Conservation (phyloP, 2,888 invertebrate genomes). For the Dolichomitus sp. region DNA sequence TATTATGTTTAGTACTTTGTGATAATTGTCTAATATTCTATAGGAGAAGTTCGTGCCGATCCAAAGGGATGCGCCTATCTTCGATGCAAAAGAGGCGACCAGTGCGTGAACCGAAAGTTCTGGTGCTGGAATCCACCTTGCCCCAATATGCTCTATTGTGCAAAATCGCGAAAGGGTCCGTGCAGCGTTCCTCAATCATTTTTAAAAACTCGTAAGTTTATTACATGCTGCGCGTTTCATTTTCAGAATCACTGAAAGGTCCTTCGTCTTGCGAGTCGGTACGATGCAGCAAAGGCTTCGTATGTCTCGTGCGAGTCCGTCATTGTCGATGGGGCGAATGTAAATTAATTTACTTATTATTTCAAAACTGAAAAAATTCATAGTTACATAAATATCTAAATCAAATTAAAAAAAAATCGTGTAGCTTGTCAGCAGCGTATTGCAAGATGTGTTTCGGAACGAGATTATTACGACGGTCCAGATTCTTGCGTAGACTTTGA, state of each 20-base stretch:
- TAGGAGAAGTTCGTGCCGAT: slow-evolving; percentile 55
- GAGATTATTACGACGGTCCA: slow-evolving; percentile 76
- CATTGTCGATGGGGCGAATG: slow-evolving; percentile 78
- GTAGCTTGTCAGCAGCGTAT: slow-evolving; percentile 76
- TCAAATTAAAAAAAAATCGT: not conserved
- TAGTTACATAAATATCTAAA: not conserved
- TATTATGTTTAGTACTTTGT: not conserved
- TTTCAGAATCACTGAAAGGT: slow-evolving; percentile 78
- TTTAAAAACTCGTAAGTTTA: not conserved
- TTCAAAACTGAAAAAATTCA: not conserved
- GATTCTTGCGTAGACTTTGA: slow-evolving; percentile 76
- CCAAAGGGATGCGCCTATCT: slow-evolving; percentile 73
- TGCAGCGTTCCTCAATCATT: not conserved
- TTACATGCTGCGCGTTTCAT: not conserved
- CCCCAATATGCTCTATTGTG: slow-evolving; percentile 79
- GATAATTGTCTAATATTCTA: not conserved
- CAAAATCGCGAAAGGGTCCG: slow-evolving; percentile 76
- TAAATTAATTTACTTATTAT: slow-evolving; percentile 62
- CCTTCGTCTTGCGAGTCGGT: slow-evolving; percentile 78
- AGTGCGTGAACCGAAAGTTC: slow-evolving; percentile 78
- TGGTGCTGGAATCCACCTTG: slow-evolving; percentile 78
- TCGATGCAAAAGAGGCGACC: slow-evolving; percentile 72
- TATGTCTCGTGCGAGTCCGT: slow-evolving; percentile 75
- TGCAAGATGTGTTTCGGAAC: slow-evolving; percentile 77
- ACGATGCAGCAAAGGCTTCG: slow-evolving; percentile 74